Percentiles rank a stretch among this genome's conserved stretches.
phyloP scores from a whole-genome alignment of 2,797 vertebrate genomes.

The Spinus pinus region DNA sequence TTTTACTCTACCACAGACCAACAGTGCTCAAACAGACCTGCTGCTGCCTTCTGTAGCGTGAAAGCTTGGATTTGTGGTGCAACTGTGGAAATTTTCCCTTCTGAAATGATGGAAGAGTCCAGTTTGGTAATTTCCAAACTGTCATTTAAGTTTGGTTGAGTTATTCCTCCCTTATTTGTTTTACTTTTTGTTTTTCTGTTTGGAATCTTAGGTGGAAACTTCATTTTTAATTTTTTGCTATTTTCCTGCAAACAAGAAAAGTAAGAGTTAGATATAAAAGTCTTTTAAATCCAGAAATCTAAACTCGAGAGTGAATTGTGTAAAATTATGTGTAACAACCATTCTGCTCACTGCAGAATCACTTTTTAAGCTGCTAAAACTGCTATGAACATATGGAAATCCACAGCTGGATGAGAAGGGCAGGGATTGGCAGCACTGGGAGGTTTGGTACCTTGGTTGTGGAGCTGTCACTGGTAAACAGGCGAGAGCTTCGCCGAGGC shows the following conservation, averaged over 20 bases:
- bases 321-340: neutral
- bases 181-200: conserved; percentile 98
- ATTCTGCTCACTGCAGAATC: neutral
- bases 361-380: neutral
- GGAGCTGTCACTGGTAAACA: conserved; percentile 96
- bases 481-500: conserved; percentile 93
- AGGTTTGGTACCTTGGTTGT: conserved; percentile 90
- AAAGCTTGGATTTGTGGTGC: conserved; percentile 90
- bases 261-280: neutral
- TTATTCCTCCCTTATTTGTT: conserved; percentile 89
- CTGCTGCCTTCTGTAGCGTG: conserved; percentile 88
- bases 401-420: fast-evolving
- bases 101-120: conserved; percentile 85
- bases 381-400: fast-evolving
- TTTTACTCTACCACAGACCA: neutral
- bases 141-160: conserved; percentile 92
- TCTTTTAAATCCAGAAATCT: neutral
- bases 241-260: conserved; percentile 84
- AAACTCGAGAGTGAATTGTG: neutral
- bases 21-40: conserved; percentile 80
- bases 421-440: fast-evolving
- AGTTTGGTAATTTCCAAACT: conserved; percentile 94
- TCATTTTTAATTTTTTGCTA: conserved; percentile 99
- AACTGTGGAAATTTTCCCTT: conserved; percentile 84
- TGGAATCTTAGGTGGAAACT: conserved; percentile 97